phyloP scores from a whole-genome alignment of 23 tunicate genomes.

The Styela clava region DNA sequence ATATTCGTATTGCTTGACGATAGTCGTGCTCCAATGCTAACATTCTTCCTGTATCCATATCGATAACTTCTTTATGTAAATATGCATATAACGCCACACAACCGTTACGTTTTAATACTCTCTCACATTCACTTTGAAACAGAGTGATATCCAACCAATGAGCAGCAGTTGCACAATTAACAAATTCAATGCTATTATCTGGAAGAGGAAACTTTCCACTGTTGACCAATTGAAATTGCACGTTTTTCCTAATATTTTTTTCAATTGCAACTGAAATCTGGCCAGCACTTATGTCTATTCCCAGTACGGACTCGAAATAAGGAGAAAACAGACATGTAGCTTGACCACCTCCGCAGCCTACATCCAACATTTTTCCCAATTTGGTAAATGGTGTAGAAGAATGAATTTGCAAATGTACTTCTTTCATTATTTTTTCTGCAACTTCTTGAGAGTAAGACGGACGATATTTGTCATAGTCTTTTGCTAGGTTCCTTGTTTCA shows the following conservation, averaged over 20 bases:
- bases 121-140: slow-evolving; percentile 1
- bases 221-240: neutral
- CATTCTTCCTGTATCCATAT: neutral
- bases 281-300: slow-evolving; percentile 1
- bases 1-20: neutral
- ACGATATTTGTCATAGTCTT: neutral
- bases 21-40: neutral
- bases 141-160: neutral
- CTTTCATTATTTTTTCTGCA: neutral
- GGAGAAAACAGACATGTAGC: neutral
- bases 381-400: neutral
- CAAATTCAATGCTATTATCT: neutral
- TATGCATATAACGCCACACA: neutral
- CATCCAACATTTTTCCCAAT: neutral
- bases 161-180: neutral
- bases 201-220: slow-evolving; percentile 1
- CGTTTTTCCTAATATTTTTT: neutral
- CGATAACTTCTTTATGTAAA: neutral
- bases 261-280: neutral
- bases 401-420: neutral
- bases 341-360: slow-evolving; percentile 19
- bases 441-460: neutral
- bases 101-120: neutral
- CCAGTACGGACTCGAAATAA: neutral
- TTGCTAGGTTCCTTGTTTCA: neutral